Evolutionary conservation across 2,113 vertebrate species (phyloP).

Genomic region (Azemiops feae): DNA sequence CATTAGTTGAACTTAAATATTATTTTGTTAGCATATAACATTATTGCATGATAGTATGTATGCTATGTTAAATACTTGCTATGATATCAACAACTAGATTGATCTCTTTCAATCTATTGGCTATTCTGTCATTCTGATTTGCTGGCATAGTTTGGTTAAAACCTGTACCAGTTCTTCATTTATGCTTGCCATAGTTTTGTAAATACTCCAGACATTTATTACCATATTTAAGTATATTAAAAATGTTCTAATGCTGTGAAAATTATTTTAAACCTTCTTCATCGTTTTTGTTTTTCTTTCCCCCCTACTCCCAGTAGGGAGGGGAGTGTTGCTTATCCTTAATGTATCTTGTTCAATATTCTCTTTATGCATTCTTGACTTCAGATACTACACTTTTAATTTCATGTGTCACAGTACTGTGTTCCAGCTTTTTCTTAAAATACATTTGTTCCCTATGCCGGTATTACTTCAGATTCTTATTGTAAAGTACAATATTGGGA

Average conservation of each 20-base stretch:
- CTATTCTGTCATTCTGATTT: background rate
- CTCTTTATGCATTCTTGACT: background rate
- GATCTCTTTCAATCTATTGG: background rate
- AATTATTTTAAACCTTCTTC: background rate
- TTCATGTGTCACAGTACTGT: conserved; percentile 13
- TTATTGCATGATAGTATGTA: background rate
- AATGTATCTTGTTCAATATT: background rate
- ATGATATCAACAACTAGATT: background rate
- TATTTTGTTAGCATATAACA: background rate
- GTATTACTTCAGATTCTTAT: background rate
- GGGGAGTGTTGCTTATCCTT: rapidly evolving
- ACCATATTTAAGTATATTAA: background rate
- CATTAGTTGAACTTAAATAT: too few relatives aligned
- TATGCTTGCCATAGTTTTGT: background rate
- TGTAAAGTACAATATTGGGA: background rate
- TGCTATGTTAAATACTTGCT: background rate
- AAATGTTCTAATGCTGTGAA: background rate
- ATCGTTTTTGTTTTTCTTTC: background rate
- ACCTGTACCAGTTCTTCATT: background rate
- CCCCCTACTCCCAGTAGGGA: background rate
- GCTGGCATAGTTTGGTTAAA: background rate
- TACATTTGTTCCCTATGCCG: background rate
- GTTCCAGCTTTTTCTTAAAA: background rate
- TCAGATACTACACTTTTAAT: background rate
- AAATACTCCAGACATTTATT: background rate